phyloP scores from a whole-genome alignment of 2,797 vertebrate species.

The Spheniscus humboldti region DNA sequence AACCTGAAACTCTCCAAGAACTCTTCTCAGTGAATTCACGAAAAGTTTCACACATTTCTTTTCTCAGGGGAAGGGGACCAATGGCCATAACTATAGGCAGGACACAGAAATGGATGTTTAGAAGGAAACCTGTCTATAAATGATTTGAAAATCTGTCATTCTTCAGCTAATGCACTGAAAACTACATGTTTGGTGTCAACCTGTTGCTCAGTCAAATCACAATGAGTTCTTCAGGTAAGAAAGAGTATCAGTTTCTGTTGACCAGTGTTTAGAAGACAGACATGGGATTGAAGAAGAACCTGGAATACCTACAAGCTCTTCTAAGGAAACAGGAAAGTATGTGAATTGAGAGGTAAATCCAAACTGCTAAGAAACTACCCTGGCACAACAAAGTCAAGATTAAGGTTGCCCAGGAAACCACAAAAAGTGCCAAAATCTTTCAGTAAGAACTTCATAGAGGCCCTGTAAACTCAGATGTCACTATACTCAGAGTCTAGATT shows the following conservation, averaged over 20 bases:
- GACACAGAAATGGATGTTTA: background rate
- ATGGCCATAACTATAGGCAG: background rate
- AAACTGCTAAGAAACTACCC: background rate
- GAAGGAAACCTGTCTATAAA: background rate
- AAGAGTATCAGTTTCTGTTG: background rate
- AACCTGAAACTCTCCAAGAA: background rate
- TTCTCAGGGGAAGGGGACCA: background rate
- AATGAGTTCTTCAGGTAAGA: background rate
- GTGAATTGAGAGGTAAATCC: background rate
- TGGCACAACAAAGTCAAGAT: background rate
- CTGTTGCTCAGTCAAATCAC: background rate
- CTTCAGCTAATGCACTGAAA: background rate
- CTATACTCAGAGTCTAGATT: background rate
- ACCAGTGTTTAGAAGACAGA: background rate
- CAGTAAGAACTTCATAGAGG: background rate
- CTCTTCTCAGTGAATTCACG: background rate
- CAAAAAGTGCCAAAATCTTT: background rate
- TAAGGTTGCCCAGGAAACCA: background rate
- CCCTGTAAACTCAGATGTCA: background rate
- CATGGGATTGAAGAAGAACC: background rate
- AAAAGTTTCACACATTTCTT: background rate
- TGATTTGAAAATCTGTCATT: background rate
- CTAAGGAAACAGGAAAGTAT: background rate
- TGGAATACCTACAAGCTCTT: background rate
- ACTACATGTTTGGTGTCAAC: background rate